phyloP scores from a whole-genome alignment of 2,113 vertebrate genomes.

The Cyphomyrus discorhynchus region DNA sequence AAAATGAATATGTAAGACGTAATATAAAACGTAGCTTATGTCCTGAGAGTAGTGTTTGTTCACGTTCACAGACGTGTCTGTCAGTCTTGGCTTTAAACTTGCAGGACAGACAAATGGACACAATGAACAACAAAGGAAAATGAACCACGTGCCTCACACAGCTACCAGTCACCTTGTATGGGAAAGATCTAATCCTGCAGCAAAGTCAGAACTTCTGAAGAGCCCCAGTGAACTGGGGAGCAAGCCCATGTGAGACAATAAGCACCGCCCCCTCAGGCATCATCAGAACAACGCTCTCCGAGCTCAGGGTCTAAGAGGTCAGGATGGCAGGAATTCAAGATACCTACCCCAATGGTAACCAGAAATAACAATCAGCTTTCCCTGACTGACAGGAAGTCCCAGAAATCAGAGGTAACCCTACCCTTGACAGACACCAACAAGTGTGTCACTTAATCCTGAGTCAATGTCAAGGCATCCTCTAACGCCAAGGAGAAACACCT shows the following conservation, averaged over 20 bases:
- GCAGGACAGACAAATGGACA: neutral
- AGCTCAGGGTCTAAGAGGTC: neutral
- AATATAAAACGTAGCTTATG: neutral
- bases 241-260: neutral
- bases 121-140: neutral
- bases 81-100: neutral
- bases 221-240: neutral
- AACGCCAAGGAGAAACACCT: neutral
- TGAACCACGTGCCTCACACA: neutral
- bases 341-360: neutral
- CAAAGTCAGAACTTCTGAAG: neutral
- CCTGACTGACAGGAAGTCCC: neutral
- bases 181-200: neutral
- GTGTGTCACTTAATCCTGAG: neutral
- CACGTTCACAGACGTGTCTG: neutral
- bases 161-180: neutral
- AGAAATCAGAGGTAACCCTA: constrained; percentile 11
- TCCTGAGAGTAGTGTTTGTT: neutral
- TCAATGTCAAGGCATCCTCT: neutral
- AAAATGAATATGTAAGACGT: neutral
- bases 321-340: neutral
- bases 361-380: neutral
- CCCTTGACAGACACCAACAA: constrained; percentile 11
- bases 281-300: neutral
- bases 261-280: no score